These are phyloP conservation scores for Ylistrum balloti DNA, from an alignment of 1,140 invertebrate species.

Conservation along the genomic window DNA sequence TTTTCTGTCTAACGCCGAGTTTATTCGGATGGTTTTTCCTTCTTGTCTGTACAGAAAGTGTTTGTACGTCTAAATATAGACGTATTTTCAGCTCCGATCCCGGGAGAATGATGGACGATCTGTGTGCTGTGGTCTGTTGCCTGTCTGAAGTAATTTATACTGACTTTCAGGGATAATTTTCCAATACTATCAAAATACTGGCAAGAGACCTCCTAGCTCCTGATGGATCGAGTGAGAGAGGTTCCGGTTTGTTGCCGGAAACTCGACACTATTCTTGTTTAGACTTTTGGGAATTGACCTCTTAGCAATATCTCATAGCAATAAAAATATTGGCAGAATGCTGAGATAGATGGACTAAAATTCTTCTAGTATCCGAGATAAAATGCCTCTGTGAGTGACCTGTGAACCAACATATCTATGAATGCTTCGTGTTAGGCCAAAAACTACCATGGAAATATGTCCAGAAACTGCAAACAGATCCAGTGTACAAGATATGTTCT, in stretches of 20 bases:
- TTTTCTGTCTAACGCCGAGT: background rate
- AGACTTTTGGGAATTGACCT: conserved; percentile 27
- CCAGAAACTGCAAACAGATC: too few relatives aligned
- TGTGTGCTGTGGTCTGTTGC: background rate
- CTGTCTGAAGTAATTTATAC: conserved; percentile 29
- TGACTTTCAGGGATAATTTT: background rate
- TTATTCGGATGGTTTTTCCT: background rate
- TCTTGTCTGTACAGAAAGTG: background rate
- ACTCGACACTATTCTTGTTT: background rate
- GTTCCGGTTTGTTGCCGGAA: conserved; percentile 37
- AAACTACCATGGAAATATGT: background rate
- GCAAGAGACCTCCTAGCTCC: conserved; percentile 22
- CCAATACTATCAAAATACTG: conserved; percentile 14
- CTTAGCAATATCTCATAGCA: background rate
- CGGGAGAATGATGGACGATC: background rate
- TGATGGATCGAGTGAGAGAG: background rate
- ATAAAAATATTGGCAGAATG: conserved; percentile 34
- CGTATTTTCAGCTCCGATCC: background rate
- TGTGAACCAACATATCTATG: background rate
- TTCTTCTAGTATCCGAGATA: background rate
- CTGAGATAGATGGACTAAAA: conserved; percentile 18
- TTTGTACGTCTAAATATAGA: background rate
- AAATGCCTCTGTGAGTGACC: background rate
- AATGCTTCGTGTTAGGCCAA: background rate
- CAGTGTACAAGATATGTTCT: too few relatives aligned